phyloP scores from a whole-genome alignment of 2,797 vertebrate genomes.

The Semotilus atromaculatus region DNA sequence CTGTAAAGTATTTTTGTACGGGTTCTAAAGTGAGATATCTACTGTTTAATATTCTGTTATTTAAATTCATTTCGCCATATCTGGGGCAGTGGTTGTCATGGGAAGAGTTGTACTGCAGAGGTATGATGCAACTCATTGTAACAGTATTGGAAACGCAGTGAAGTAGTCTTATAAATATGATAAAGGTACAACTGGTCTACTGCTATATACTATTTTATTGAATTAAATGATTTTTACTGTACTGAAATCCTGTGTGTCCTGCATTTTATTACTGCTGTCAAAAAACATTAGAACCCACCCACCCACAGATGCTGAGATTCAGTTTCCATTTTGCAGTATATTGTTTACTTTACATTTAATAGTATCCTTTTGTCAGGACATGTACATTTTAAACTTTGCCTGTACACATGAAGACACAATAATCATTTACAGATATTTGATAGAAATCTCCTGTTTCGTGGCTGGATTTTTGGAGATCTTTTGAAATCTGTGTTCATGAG shows the following conservation, averaged over 20 bases:
- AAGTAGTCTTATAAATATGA: slow-evolving; percentile 83
- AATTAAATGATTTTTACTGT: slow-evolving; percentile 87
- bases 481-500: slow-evolving; percentile 56
- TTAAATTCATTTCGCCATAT: slow-evolving; percentile 68
- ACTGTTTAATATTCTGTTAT: slow-evolving; percentile 77
- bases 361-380: not conserved
- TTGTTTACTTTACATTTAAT: slow-evolving; percentile 6
- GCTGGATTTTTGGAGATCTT: slow-evolving; percentile 1
- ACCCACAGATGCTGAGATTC: slow-evolving; percentile 28
- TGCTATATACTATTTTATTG: slow-evolving; percentile 85
- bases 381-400: not conserved
- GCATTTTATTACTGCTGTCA: slow-evolving; percentile 60
- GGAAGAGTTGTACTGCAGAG: slow-evolving; percentile 86
- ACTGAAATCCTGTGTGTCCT: slow-evolving; percentile 70
- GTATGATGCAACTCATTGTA: slow-evolving; percentile 88
- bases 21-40: slow-evolving; percentile 72
- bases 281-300: slow-evolving; percentile 31
- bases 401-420: not conserved
- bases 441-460: slow-evolving; percentile 1
- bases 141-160: slow-evolving; percentile 84
- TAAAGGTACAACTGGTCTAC: slow-evolving; percentile 77
- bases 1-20: slow-evolving; percentile 82
- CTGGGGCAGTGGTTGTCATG: slow-evolving; percentile 81
- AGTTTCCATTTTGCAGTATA: slow-evolving; percentile 15
- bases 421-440: not conserved